Evolutionary conservation across 2,888 invertebrate genomes (phyloP).

Genomic region (Andrena hattorfiana): DNA sequence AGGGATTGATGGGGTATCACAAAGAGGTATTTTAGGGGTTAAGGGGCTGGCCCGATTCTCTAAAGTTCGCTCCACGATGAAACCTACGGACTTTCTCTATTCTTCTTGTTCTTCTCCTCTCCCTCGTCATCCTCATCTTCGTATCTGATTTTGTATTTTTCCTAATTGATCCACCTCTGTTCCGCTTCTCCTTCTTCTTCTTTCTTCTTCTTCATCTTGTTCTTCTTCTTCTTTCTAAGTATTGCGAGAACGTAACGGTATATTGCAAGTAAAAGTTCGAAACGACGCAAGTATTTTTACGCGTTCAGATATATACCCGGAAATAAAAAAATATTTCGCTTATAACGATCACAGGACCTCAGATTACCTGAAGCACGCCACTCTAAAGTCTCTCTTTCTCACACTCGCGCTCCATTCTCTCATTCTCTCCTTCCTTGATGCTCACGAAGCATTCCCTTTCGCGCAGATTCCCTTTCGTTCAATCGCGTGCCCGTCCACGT

Average conservation of each 20-base stretch:
- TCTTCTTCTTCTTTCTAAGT: constrained; percentile 81
- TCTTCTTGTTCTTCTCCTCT: constrained; percentile 62
- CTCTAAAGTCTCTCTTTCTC: constrained; percentile 69
- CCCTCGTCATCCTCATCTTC: constrained; percentile 76
- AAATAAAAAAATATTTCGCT: constrained; percentile 85
- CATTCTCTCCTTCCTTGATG: constrained; percentile 71
- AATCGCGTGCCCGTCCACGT: constrained; percentile 59
- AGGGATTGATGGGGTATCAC: constrained; percentile 50
- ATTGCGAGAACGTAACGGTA: constrained; percentile 85
- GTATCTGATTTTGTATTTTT: constrained; percentile 55
- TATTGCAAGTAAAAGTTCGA: constrained; percentile 84
- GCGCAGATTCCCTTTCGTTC: constrained; percentile 69
- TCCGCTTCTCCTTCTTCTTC: constrained; percentile 69
- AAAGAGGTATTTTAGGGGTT: constrained; percentile 34
- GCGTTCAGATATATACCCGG: constrained; percentile 78
- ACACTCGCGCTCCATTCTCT: constrained; percentile 40
- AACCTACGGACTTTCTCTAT: constrained; percentile 64
- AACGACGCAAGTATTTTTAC: constrained; percentile 80
- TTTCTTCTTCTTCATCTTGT: constrained; percentile 67
- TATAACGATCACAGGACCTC: constrained; percentile 85
- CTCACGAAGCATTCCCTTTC: constrained; percentile 75
- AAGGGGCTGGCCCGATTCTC: constrained; percentile 63
- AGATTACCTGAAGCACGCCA: constrained; percentile 84
- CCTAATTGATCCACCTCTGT: constrained; percentile 63
- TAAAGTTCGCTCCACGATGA: constrained; percentile 71